Evolutionary conservation across 2,888 invertebrate species (phyloP).

Genomic region (Habroteleia sp.): DNA sequence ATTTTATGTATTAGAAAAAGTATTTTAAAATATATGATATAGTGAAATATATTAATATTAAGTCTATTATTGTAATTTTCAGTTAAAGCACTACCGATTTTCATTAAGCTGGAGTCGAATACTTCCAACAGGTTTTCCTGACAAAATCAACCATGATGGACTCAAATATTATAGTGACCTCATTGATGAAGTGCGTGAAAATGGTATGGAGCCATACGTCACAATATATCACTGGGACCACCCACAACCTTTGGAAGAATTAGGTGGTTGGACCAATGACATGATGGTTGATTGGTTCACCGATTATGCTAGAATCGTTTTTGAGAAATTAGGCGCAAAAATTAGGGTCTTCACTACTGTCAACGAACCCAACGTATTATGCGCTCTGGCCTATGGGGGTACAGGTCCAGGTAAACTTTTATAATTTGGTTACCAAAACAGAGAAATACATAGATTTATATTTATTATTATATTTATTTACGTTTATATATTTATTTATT

Average conservation of each 20-base stretch:
- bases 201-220: conserved; percentile 83
- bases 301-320: conserved; percentile 84
- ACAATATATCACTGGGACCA: conserved; percentile 87
- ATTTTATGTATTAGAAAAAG: background rate
- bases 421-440: too few species aligned
- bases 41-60: too few species aligned
- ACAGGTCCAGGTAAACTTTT: background rate
- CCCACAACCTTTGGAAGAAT: conserved; percentile 83
- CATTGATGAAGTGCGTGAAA: conserved; percentile 82
- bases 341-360: conserved; percentile 88
- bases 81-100: conserved; percentile 82
- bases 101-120: conserved; percentile 87
- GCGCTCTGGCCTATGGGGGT: conserved; percentile 82
- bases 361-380: conserved; percentile 87
- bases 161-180: conserved; percentile 85
- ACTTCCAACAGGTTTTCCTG: conserved; percentile 84
- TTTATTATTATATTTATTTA: too few species aligned
- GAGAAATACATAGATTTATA: too few species aligned
- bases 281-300: conserved; percentile 84
- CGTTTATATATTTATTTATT: conserved; percentile 4
- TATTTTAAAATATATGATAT: background rate
- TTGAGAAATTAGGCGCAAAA: conserved; percentile 83
- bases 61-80: conserved; percentile 6
- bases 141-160: conserved; percentile 83
- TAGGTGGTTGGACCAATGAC: conserved; percentile 86